Base-by-base conservation (phyloP, 2,797 vertebrate genomes). In the Xerus rutilus region DNA sequence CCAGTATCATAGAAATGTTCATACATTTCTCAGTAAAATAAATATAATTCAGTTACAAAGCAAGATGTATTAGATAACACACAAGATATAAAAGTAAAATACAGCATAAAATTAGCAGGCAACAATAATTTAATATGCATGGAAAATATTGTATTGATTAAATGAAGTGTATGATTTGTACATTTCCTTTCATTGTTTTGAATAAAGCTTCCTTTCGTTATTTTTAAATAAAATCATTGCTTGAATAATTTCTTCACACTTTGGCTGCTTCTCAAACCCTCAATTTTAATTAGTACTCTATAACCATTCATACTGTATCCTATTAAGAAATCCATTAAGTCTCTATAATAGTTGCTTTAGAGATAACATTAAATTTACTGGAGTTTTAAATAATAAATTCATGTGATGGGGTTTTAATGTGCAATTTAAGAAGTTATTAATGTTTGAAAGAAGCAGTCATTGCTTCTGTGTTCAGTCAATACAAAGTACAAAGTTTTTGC, bases 261-360 rank as follows among this genome's bases (percentile, higher is more conserved):
- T 93, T 92, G 86, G 87, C 87, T 95, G 45, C 79, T 94, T 94
- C 57, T 97, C 91, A 93, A 95, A 62, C 18, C 28, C 18, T 97
- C 83, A 89, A 95, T 85, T 96, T 93, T 96, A 95, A 98, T 97
- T 95, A 95, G 76, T 81, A 14, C 74, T 96, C 30, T 91, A 62
- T 87, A 94, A 91, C 49, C 35, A 89, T 95, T 97, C 91, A 95
- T 96, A 86, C 14, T 57, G 62, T 73, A 94, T 67, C 62, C 91
- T 96, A 95, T 96, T 97, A 97, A 92, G 91, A 95, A 96, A 97
- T 93, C 92, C 92, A 97, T 97, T 97, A 92, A 94, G 35, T 94
- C 59, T 87, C 86, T 96, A 69, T 93, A 95, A 84, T 85, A 95
- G 95, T 97, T 98, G 83, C 79, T 89, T 96, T 96, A 93, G 35